phyloP scores from a whole-genome alignment of 2,797 vertebrate species.

The Sparus aurata region DNA sequence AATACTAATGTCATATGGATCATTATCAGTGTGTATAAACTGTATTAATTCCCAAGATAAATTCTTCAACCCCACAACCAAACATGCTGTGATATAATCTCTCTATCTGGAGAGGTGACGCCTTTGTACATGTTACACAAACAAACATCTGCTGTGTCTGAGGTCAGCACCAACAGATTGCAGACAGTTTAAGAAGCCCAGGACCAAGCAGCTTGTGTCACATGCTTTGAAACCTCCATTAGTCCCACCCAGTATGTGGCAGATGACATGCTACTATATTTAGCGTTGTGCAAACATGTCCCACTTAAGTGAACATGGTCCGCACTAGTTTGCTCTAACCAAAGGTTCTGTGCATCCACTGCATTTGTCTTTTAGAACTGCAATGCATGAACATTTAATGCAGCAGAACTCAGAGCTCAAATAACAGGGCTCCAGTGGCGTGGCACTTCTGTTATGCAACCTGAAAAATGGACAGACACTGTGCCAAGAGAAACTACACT shows the following conservation, averaged over 20 bases:
- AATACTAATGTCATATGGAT: not conserved
- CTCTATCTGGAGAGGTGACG: constrained; percentile 1
- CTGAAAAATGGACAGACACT: constrained; percentile 6
- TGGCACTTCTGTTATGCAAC: constrained; percentile 59
- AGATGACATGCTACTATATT: constrained; percentile 54
- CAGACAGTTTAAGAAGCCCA: constrained; percentile 62
- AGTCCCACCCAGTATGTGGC: constrained; percentile 39
- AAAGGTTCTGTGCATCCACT: constrained; percentile 1
- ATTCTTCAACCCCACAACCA: not conserved
- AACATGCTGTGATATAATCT: constrained; percentile 29
- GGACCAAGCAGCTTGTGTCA: constrained; percentile 63
- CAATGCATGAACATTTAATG: constrained; percentile 35
- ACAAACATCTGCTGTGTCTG: constrained; percentile 62
- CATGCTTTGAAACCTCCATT: constrained; percentile 45
- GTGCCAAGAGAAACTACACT: constrained; percentile 44
- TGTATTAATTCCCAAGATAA: not conserved
- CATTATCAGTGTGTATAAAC: not conserved
- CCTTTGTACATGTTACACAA: constrained; percentile 32
- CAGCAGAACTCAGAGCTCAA: constrained; percentile 25
- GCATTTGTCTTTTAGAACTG: constrained; percentile 28
- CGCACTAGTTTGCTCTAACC: not conserved
- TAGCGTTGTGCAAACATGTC: constrained; percentile 13
- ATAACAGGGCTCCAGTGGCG: constrained; percentile 33
- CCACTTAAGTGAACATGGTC: constrained; percentile 13
- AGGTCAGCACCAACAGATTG: constrained; percentile 68